Conservation (phyloP, 2,888 invertebrate species). For the Noctua janthina region DNA sequence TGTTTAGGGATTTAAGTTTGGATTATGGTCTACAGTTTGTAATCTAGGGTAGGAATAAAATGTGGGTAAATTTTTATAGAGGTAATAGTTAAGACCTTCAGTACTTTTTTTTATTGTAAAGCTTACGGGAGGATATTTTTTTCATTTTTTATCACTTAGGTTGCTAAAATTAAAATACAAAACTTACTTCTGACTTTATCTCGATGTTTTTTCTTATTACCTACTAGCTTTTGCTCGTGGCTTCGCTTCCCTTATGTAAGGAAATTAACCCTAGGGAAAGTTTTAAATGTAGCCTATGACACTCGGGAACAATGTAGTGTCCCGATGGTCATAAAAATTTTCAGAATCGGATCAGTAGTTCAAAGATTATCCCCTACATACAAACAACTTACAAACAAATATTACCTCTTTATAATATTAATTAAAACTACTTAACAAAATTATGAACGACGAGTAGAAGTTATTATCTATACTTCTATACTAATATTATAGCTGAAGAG, state of each 20-base stretch:
- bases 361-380: too few relatives aligned
- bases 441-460: not conserved
- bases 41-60: not conserved
- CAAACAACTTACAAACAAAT: too few relatives aligned
- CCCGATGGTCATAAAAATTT: too few relatives aligned
- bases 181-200: not conserved
- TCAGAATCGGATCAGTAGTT: too few relatives aligned
- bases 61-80: not conserved
- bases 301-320: too few relatives aligned
- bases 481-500: too few relatives aligned
- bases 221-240: too few relatives aligned
- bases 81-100: not conserved
- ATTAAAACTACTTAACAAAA: not conserved
- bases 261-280: too few relatives aligned
- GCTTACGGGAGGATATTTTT: too few relatives aligned
- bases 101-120: not conserved
- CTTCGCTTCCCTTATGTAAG: too few relatives aligned
- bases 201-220: not conserved
- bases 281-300: too few relatives aligned
- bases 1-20: conserved; percentile 27
- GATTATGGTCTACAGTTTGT: conserved; percentile 7
- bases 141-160: not conserved
- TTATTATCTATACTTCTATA: not conserved
- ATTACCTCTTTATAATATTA: too few relatives aligned
- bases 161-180: not conserved